Conservation (phyloP, 2,113 vertebrate genomes). For the Cercopithecus mona region DNA sequence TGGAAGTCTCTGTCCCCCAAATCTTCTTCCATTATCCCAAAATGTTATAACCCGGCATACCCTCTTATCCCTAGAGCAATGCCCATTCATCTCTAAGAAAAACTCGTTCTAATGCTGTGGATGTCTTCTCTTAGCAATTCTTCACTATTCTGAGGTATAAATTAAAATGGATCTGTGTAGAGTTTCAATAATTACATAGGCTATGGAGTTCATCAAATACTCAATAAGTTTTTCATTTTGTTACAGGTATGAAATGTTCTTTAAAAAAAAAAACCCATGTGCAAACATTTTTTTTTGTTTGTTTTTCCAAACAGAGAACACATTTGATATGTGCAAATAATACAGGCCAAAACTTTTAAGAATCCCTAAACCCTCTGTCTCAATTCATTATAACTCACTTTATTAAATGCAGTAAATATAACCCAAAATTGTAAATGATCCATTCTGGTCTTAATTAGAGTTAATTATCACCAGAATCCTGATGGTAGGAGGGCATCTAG, state of each 20-base stretch:
- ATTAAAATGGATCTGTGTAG: not conserved
- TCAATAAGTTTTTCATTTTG: not conserved
- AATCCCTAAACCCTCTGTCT: not conserved
- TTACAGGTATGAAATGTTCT: not conserved
- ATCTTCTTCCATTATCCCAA: not conserved
- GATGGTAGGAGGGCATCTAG: not conserved
- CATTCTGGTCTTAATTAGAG: not conserved
- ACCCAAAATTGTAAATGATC: not conserved
- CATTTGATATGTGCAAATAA: not conserved
- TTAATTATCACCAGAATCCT: not conserved
- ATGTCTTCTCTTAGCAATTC: not conserved
- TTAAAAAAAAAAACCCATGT: not conserved
- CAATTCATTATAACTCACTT: not conserved
- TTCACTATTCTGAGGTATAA: not conserved
- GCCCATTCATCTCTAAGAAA: not conserved
- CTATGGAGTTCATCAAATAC: not conserved
- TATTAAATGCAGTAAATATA: not conserved
- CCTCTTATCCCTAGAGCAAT: not conserved
- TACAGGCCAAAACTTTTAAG: not conserved
- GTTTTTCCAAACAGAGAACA: not conserved
- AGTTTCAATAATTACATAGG: not conserved
- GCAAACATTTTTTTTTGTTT: not conserved
- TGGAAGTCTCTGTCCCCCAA: not conserved
- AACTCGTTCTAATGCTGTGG: no score
- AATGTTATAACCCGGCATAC: no score